Conservation (phyloP, 2,797 vertebrate species). For the Dallia pectoralis region DNA sequence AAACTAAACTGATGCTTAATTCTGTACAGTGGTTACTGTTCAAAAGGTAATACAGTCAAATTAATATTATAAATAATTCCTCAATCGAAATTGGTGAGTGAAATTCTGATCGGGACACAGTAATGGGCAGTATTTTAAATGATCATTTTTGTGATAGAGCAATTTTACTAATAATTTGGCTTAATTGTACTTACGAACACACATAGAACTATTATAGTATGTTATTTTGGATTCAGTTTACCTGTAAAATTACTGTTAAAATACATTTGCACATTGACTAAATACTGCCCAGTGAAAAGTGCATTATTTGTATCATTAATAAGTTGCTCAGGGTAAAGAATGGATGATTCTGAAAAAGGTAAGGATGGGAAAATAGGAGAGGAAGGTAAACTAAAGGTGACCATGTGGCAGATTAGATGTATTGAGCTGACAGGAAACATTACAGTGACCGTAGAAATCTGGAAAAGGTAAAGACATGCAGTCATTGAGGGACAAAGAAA, state of each 20-base stretch:
- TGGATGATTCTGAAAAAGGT: slow-evolving; percentile 47
- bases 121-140: slow-evolving; percentile 54
- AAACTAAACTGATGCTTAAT: slow-evolving; percentile 79
- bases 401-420: slow-evolving; percentile 51
- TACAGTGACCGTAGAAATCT: slow-evolving; percentile 65
- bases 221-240: slow-evolving; percentile 26
- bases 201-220: slow-evolving; percentile 31
- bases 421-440: slow-evolving; percentile 55
- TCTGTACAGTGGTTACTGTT: slow-evolving; percentile 94
- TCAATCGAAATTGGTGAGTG: slow-evolving; percentile 35
- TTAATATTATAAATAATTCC: slow-evolving; percentile 34
- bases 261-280: slow-evolving; percentile 85
- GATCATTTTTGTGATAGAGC: slow-evolving; percentile 60
- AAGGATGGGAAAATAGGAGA: slow-evolving; percentile 20
- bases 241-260: slow-evolving; percentile 60
- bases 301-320: slow-evolving; percentile 95
- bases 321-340: slow-evolving; percentile 94
- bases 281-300: slow-evolving; percentile 92
- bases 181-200: slow-evolving; percentile 45
- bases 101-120: slow-evolving; percentile 50
- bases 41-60: slow-evolving; percentile 76
- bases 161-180: slow-evolving; percentile 59
- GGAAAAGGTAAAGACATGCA: slow-evolving; percentile 47
- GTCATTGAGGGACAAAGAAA: slow-evolving; percentile 60
- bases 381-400: slow-evolving; percentile 40